Evolutionary conservation across 2,113 vertebrate species (phyloP).

Genomic region (Phaethon lepturus): DNA sequence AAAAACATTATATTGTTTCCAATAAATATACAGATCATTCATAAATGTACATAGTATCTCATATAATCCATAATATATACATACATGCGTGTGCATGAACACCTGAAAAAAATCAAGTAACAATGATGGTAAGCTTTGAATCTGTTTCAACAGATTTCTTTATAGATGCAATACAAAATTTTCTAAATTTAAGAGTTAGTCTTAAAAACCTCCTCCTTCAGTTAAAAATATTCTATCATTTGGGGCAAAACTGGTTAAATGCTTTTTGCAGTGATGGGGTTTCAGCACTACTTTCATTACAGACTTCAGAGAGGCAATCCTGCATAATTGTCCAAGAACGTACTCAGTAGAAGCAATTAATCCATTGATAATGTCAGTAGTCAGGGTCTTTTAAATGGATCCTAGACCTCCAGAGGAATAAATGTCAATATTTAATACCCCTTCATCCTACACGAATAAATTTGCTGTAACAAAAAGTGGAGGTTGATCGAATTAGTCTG

Average conservation of each 20-base stretch:
- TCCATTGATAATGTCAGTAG: not conserved
- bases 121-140: not conserved
- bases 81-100: not conserved
- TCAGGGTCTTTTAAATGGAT: not conserved
- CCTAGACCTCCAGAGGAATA: not conserved
- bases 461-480: not conserved
- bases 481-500: not conserved
- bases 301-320: not conserved
- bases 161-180: not conserved
- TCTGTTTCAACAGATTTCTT: not conserved
- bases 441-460: not conserved
- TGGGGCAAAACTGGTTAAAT: not conserved
- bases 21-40: not conserved
- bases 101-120: not conserved
- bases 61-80: not conserved
- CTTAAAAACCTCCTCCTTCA: not conserved
- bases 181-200: not conserved
- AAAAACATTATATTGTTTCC: not conserved
- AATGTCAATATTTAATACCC: not conserved
- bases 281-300: not conserved
- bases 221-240: not conserved
- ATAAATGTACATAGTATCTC: not conserved
- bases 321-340: not conserved
- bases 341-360: not conserved
- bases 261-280: not conserved